A percentile compares a stretch with the other conserved stretches of the same genome.
Evolutionary conservation across 2,113 vertebrate species (phyloP).

Genomic region (Urocitellus parryii): DNA sequence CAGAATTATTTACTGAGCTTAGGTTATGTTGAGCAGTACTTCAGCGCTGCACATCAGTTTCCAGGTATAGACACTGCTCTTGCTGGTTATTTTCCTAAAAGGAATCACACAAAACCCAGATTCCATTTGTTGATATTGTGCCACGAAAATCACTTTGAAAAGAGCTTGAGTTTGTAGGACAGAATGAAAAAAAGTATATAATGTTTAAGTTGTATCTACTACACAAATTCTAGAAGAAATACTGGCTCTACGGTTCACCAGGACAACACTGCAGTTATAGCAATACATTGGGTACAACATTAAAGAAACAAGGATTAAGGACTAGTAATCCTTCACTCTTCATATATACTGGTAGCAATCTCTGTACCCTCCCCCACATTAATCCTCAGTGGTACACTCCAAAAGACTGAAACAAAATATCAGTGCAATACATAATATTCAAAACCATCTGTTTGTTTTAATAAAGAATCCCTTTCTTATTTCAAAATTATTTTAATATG

Average conservation of each 20-base stretch:
- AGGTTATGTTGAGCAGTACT: background rate
- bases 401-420: slow-evolving; percentile 62
- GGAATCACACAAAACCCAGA: slow-evolving; percentile 24
- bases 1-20: background rate
- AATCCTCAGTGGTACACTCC: background rate
- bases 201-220: background rate
- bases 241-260: slow-evolving; percentile 64
- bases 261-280: slow-evolving; percentile 73
- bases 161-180: background rate
- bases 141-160: slow-evolving; percentile 36
- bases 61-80: background rate
- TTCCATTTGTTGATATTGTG: background rate
- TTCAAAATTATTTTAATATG: slow-evolving; percentile 66
- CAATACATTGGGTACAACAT: slow-evolving; percentile 64
- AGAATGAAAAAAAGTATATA: background rate
- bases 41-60: background rate
- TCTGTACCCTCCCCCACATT: slow-evolving; percentile 74
- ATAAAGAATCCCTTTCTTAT: slow-evolving; percentile 50
- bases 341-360: slow-evolving; percentile 73
- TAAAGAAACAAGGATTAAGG: slow-evolving; percentile 77
- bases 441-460: slow-evolving; percentile 65
- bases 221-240: slow-evolving; percentile 21
- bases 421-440: background rate
- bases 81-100: slow-evolving; percentile 24
- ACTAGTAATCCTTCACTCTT: slow-evolving; percentile 66